Base-by-base conservation (phyloP, 2,888 invertebrate species). In the Tetragonisca angustula region DNA sequence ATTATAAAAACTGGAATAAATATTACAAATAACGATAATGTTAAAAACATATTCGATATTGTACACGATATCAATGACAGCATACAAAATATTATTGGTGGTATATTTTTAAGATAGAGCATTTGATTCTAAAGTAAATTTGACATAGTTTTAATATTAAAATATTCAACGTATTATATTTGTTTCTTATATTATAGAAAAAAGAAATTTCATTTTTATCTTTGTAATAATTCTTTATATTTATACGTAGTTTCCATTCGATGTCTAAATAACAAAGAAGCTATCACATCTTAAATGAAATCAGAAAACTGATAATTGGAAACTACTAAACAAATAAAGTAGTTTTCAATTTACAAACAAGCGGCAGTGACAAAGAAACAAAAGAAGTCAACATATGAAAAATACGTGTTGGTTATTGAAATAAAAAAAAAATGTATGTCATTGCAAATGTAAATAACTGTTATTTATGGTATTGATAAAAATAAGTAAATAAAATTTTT, bases 381-480 rank as follows among this genome's bases (percentile, higher is more conserved):
- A 62, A 56, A 67, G 19, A 64, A 59, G 36, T 74, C n/a, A 32
- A 65, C 32, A 32, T 61, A 52, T 67, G 54, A 19, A 76, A 36
- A 27, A 81, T 52, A 24, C 36, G 19, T 49, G 27, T 11, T 64
- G 21, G 43, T 24, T 59, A 24, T 67, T 59, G n/a, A 36, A 71
- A 67, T 50, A 4, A 56, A 83, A 75, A 67, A 62, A 49, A 54
- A 36, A 64, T 73, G 59, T 56, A 52, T 72, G 24, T 77, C 49
- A 62, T 64, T n/a, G 32, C n/a, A 62, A 71, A 67, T 75, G 36
- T 72, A 75, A 72, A 72, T 72, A 83, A 74, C n/a, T 67, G 56
- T 74, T 82, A 77, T 56, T 65, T 71, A 67, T 67, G 61, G 56
- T 52, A 70, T 61, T n/a, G 73, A 70, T 73, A 83, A 79, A 79